Conservation (phyloP, 2,113 vertebrate genomes). For the Cyanocitta stelleri region DNA sequence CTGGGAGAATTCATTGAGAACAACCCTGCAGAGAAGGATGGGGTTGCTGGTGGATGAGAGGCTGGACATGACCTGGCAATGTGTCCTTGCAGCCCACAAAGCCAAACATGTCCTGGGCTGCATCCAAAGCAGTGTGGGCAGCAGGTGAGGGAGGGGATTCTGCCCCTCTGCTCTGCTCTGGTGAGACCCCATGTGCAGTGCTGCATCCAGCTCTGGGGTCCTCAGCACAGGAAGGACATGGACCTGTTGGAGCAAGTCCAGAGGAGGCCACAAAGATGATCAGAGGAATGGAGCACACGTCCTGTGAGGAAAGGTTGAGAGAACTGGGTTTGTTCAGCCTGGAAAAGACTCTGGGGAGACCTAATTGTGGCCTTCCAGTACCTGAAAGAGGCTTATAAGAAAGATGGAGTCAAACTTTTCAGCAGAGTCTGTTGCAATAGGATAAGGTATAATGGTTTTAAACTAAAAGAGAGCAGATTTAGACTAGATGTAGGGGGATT, state of each 20-base stretch:
- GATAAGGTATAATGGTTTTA: background rate
- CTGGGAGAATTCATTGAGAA: background rate
- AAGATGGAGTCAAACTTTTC: background rate
- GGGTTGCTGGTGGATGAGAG: background rate
- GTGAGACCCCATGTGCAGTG: background rate
- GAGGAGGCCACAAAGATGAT: background rate
- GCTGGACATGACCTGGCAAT: background rate
- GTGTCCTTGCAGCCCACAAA: too few relatives aligned
- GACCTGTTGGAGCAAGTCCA: rapidly evolving
- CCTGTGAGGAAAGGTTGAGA: background rate
- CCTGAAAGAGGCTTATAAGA: background rate
- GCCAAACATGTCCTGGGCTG: rapidly evolving
- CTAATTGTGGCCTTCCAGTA: background rate
- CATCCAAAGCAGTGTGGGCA: rapidly evolving
- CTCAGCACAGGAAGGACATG: background rate
- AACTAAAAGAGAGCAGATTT: background rate
- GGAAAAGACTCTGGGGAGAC: background rate
- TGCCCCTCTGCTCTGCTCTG: background rate
- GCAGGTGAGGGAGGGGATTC: background rate
- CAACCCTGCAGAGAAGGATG: background rate
- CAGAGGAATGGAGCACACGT: background rate
- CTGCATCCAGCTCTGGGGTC: background rate
- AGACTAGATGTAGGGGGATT: background rate
- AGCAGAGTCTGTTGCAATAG: background rate
- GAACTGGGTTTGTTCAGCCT: background rate